phyloP scores from a whole-genome alignment of 2,113 vertebrate species.

The Hypomesus transpacificus region DNA sequence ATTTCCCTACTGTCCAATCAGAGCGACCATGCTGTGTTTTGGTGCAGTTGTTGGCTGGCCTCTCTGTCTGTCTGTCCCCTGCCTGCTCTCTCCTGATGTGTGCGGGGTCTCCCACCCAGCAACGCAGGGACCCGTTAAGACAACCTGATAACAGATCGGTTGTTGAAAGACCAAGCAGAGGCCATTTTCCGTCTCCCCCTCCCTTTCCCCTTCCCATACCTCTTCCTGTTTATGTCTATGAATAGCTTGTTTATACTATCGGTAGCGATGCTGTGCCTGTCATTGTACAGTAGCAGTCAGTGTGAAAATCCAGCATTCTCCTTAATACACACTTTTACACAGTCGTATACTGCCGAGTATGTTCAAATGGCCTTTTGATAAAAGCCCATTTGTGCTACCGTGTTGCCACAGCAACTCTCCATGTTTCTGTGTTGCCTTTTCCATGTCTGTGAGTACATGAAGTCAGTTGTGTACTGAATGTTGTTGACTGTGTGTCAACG shows the following conservation, averaged over 20 bases:
- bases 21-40: conserved; percentile 42
- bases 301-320: conserved; percentile 61
- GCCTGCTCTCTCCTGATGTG: conserved; percentile 52
- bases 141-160: conserved; percentile 37
- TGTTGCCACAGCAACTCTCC: conserved; percentile 23
- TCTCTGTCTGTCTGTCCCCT: conserved; percentile 42
- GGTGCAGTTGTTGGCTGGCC: conserved; percentile 40
- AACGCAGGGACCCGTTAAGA: conserved; percentile 36
- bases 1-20: conserved; percentile 19
- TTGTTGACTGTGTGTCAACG: conserved; percentile 27
- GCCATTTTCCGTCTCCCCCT: conserved; percentile 15
- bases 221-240: conserved; percentile 46
- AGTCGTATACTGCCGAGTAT: conserved; percentile 39
- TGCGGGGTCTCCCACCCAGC: conserved; percentile 25
- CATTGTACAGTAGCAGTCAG: conserved; percentile 32
- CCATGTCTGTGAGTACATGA: conserved; percentile 23
- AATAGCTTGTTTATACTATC: conserved; percentile 29
- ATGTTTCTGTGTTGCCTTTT: conserved; percentile 35
- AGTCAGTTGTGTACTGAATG: conserved; percentile 27
- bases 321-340: conserved; percentile 39
- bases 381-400: conserved; percentile 47
- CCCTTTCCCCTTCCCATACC: conserved; percentile 28
- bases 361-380: conserved; percentile 57
- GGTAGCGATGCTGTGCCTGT: conserved; percentile 44
- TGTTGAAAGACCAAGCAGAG: conserved; percentile 32